A percentile compares a stretch with the other conserved stretches of the same genome.
Conservation (phyloP, 2,888 invertebrate genomes). For the Andrena bucephala region DNA sequence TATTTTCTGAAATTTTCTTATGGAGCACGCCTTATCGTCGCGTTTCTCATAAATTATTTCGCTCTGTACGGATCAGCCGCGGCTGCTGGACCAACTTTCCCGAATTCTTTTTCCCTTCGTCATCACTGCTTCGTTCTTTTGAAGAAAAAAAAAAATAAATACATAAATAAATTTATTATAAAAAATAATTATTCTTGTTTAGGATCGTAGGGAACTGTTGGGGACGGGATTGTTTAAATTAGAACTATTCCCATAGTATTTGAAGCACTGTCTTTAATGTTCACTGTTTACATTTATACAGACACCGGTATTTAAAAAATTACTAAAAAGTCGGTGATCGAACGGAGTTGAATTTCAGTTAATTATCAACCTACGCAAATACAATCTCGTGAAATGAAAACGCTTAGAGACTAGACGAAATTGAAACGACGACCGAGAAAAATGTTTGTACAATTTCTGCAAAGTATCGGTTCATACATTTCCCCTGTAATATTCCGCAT, state of each 20-base stretch:
- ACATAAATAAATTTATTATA: not conserved
- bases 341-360: constrained; percentile 2
- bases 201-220: not conserved
- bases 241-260: not conserved
- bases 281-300: constrained; percentile 13
- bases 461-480: not conserved
- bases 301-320: not conserved
- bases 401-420: constrained; percentile 23
- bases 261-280: not conserved
- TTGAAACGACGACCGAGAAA: not conserved
- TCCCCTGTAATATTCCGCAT: not conserved
- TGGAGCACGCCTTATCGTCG: not conserved
- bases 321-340: constrained; percentile 3
- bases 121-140: not conserved
- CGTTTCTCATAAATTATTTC: not conserved
- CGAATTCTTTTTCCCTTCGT: not conserved
- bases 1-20: constrained; percentile 50
- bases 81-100: not conserved
- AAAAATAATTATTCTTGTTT: not conserved
- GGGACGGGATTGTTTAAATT: not conserved
- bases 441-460: constrained; percentile 1
- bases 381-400: not conserved
- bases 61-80: not conserved
- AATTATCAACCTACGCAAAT: constrained; percentile 16
- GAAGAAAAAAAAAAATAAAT: too few species aligned